Conservation (phyloP, 37 sponge, comb jelly and placozoan genomes). For the Agelas oroides region DNA sequence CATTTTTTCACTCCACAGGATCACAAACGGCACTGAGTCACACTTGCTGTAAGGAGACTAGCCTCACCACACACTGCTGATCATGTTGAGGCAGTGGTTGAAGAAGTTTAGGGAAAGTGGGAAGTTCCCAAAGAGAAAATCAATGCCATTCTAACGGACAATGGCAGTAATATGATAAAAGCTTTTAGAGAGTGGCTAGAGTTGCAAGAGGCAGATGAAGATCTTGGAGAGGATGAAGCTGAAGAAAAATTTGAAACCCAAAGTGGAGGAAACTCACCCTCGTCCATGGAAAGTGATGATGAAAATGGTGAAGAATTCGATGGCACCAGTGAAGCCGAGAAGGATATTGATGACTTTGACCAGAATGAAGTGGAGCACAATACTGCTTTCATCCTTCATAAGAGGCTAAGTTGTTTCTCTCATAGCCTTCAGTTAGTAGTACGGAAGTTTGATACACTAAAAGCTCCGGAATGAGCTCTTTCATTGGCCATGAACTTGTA, state of each 20-base stretch:
- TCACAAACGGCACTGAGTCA: background rate
- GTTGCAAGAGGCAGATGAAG: background rate
- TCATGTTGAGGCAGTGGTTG: background rate
- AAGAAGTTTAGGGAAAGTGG: slow-evolving; percentile 12
- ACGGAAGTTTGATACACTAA: background rate
- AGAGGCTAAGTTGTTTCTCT: background rate
- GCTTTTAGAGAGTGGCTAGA: slow-evolving; percentile 4
- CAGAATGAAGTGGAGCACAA: background rate
- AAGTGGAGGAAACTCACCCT: background rate
- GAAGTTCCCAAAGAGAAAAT: slow-evolving; percentile 9
- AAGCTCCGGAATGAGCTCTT: background rate
- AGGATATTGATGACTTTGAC: slow-evolving; percentile 4
- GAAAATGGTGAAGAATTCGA: background rate
- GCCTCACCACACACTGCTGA: slow-evolving; percentile 14
- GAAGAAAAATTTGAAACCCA: slow-evolving; percentile 11
- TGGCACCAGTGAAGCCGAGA: background rate
- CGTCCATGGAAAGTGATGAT: background rate
- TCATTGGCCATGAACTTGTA: background rate
- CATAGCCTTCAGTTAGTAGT: slow-evolving; percentile 23
- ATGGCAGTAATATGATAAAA: slow-evolving; percentile 45
- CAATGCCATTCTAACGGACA: slow-evolving; percentile 23
- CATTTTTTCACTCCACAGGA: slow-evolving; percentile 15
- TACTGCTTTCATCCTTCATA: background rate
- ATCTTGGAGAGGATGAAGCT: background rate
- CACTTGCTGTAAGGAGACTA: slow-evolving; percentile 30